These are phyloP conservation scores for Gnatocerus cornutus DNA, from an alignment of 2,888 invertebrate genomes.

Conservation along the genomic window DNA sequence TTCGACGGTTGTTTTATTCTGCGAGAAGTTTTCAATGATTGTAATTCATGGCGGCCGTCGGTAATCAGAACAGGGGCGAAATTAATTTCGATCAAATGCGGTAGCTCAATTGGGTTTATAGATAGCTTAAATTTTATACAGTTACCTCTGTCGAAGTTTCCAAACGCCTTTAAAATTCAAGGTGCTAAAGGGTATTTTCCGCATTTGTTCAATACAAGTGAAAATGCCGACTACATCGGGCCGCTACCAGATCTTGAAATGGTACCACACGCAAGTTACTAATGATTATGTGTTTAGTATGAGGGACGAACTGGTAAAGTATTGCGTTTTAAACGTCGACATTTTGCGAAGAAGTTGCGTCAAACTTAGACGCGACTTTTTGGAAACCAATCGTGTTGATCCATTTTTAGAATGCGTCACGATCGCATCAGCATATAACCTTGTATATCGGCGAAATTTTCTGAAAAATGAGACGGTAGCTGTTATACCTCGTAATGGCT, in stretches of 20 bases:
- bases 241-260: neutral
- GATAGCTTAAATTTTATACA: constrained; percentile 47
- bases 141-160: constrained; percentile 24
- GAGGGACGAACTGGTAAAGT: neutral
- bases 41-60: constrained; percentile 19
- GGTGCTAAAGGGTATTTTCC: neutral
- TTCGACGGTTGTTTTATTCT: constrained; percentile 45
- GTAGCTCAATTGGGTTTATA: constrained; percentile 37
- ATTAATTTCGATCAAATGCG: constrained; percentile 21
- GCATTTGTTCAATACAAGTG: constrained; percentile 23
- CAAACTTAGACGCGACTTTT: neutral
- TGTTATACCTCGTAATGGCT: constrained; percentile 55
- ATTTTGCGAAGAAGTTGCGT: neutral
- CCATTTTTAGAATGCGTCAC: constrained; percentile 4
- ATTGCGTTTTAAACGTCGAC: neutral
- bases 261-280: neutral
- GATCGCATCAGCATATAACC: neutral
- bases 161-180: no score
- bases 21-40: constrained; percentile 19
- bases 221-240: no score
- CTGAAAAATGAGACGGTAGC: constrained; percentile 54
- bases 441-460: constrained; percentile 19
- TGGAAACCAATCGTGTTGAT: neutral
- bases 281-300: neutral
- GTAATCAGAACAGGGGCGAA: constrained; percentile 34